Evolutionary conservation across 2,888 invertebrate genomes (phyloP).

Genomic region (Encarsia formosa): DNA sequence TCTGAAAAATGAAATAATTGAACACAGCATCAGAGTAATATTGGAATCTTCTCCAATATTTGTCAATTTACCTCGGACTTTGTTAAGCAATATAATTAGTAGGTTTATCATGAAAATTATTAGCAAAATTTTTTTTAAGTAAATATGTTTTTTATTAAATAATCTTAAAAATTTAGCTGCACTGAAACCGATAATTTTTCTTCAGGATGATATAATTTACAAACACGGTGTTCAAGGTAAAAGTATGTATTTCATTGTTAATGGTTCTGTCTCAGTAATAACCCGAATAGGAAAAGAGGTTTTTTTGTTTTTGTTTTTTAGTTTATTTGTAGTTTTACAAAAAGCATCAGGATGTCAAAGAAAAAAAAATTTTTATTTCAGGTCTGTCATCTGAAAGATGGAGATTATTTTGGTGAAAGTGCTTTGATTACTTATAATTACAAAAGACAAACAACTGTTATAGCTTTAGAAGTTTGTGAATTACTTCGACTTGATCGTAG

Average conservation of each 20-base stretch:
- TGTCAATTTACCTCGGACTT: conserved; percentile 36
- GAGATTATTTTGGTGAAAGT: conserved; percentile 56
- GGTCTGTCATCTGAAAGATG: conserved; percentile 58
- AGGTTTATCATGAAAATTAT: background rate
- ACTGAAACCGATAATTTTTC: conserved; percentile 40
- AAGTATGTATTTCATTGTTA: conserved; percentile 48
- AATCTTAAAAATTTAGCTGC: conserved; percentile 26
- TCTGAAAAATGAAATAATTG: conserved; percentile 41
- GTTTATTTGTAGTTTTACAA: no score
- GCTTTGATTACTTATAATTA: conserved; percentile 53
- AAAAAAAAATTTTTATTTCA: conserved; percentile 27
- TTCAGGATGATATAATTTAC: conserved; percentile 44
- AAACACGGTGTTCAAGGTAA: conserved; percentile 39
- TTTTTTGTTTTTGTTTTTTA: conserved; percentile 6
- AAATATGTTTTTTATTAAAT: background rate
- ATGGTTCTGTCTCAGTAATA: conserved; percentile 43
- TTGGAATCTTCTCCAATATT: conserved; percentile 42
- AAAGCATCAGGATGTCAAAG: no score
- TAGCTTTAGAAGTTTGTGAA: conserved; percentile 61
- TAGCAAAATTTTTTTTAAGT: background rate
- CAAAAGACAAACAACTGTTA: conserved; percentile 55
- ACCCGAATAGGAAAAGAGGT: conserved; percentile 42
- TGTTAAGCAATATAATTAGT: conserved; percentile 42
- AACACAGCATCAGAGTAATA: conserved; percentile 40
- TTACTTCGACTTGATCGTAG: conserved; percentile 55